Conservation (phyloP, 2,797 vertebrate genomes). For the Gambusia yucatana region DNA sequence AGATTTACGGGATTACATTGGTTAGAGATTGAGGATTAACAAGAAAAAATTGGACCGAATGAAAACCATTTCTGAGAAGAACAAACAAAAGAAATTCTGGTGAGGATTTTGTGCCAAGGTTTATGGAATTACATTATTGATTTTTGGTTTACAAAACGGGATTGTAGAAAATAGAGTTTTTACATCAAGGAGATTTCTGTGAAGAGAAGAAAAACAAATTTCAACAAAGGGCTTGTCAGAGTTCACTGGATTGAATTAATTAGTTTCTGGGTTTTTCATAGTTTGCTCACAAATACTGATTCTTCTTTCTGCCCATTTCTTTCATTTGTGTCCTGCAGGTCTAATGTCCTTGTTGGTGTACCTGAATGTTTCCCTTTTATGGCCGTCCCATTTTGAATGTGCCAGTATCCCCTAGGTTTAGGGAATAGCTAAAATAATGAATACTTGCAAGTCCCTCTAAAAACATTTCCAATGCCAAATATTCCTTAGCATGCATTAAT, state of each 20-base stretch:
- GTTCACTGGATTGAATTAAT: background rate
- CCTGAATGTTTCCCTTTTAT: background rate
- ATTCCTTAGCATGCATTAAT: background rate
- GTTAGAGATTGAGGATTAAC: background rate
- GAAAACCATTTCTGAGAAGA: background rate
- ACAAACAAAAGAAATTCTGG: background rate
- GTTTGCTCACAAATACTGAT: background rate
- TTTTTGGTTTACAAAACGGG: background rate
- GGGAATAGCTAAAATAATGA: background rate
- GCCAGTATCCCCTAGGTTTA: too few relatives aligned
- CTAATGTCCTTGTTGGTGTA: background rate
- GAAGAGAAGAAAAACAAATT: background rate
- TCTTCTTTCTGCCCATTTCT: background rate
- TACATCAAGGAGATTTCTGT: background rate
- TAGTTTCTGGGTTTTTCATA: background rate
- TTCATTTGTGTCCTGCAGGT: background rate
- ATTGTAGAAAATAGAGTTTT: background rate
- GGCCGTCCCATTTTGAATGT: background rate
- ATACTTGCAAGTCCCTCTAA: background rate
- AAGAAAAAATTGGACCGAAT: background rate
- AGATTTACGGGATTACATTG: background rate
- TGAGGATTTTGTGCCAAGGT: background rate
- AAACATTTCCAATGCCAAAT: background rate
- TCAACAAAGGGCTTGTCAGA: background rate
- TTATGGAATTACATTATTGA: background rate